These are phyloP conservation scores for Clitarchus hookeri DNA, from an alignment of 2,888 invertebrate species.

Conservation along the genomic window DNA sequence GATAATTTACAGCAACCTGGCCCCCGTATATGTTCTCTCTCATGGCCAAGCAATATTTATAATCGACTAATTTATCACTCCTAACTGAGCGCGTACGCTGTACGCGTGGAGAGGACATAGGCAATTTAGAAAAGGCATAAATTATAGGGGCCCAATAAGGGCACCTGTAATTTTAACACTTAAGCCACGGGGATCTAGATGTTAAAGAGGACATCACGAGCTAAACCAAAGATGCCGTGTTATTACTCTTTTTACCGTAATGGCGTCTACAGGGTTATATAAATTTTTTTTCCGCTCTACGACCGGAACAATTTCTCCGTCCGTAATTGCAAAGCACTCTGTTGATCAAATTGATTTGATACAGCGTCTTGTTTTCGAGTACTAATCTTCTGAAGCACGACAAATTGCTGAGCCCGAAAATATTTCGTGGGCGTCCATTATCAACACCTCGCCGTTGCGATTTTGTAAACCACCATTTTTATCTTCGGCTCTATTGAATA, in stretches of 20 bases:
- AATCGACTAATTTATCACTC: background rate
- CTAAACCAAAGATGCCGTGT: background rate
- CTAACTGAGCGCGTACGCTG: background rate
- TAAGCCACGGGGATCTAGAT: background rate
- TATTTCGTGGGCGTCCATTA: background rate
- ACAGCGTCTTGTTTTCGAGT: background rate
- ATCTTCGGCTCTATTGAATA: background rate
- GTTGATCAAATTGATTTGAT: background rate
- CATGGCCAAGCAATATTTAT: background rate
- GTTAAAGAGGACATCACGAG: background rate
- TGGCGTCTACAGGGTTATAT: background rate
- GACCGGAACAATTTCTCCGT: background rate
- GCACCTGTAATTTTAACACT: conserved; percentile 8
- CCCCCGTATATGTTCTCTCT: conserved; percentile 6
- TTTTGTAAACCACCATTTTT: background rate
- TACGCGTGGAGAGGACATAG: background rate
- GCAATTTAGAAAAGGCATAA: background rate
- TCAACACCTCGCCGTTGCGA: background rate
- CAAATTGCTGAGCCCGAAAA: background rate
- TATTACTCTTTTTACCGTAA: background rate
- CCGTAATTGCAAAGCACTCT: background rate
- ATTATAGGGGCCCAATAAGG: background rate
- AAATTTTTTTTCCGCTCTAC: background rate
- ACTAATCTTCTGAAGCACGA: background rate
- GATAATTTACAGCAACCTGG: background rate